A percentile compares a stretch with the other conserved stretches of the same genome.
Conservation (phyloP, 2,797 vertebrate species). For the Diglossa cyanea region DNA sequence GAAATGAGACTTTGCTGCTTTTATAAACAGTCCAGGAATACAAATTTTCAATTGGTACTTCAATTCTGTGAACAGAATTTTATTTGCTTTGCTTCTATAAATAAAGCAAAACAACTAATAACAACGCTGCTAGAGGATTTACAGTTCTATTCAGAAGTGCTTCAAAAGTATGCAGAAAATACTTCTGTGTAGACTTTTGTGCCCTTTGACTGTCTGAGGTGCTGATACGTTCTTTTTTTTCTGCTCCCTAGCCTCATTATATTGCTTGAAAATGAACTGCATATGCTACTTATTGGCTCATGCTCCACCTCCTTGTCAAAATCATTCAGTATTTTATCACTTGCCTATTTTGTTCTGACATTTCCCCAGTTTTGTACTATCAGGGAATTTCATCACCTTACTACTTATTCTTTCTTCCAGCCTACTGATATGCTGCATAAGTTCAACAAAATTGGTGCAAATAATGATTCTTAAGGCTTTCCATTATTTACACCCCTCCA, state of each 20-base stretch:
- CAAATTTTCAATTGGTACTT: background rate
- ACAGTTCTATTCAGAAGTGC: background rate
- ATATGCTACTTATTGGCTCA: background rate
- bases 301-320: slow-evolving; percentile 43
- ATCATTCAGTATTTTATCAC: slow-evolving; percentile 35
- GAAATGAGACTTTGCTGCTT: background rate
- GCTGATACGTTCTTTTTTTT: background rate
- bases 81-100: background rate
- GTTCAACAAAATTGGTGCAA: background rate
- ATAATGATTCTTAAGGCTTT: background rate
- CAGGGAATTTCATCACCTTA: slow-evolving; percentile 1
- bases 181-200: background rate
- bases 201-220: background rate
- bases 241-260: background rate
- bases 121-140: background rate
- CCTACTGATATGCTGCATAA: background rate
- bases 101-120: background rate
- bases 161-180: background rate
- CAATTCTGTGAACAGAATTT: background rate
- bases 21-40: background rate
- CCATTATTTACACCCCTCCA: background rate
- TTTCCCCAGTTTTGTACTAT: slow-evolving; percentile 13
- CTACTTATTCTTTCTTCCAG: slow-evolving; percentile 9
- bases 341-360: slow-evolving; percentile 11
- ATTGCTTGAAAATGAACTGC: background rate